Conservation (phyloP, 1,140 invertebrate species). For the Drosophila oshimai region DNA sequence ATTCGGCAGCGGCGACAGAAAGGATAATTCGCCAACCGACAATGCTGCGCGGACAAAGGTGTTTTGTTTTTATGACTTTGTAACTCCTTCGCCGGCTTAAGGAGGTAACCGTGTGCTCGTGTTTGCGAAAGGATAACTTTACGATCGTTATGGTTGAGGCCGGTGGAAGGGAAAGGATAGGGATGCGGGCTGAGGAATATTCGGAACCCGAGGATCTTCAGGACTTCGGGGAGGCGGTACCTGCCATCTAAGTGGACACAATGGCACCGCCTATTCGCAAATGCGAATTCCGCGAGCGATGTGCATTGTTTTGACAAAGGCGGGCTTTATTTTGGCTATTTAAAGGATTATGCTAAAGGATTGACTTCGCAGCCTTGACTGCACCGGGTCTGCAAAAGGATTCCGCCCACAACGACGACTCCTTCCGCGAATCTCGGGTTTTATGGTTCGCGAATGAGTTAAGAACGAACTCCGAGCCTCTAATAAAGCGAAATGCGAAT, state of each 20-base stretch:
- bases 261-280: conserved; percentile 70
- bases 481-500: conserved; percentile 50
- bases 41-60: conserved; percentile 69
- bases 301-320: conserved; percentile 77
- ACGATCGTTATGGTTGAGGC: conserved; percentile 62
- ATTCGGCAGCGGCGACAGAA: conserved; percentile 66
- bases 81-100: conserved; percentile 72
- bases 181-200: not conserved
- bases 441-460: conserved; percentile 62
- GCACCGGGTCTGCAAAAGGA: conserved; percentile 28
- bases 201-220: not conserved
- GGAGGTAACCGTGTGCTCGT: conserved; percentile 39
- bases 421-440: conserved; percentile 61
- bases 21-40: conserved; percentile 77
- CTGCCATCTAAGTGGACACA: conserved; percentile 70
- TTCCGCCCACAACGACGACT: conserved; percentile 55
- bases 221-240: conserved; percentile 50
- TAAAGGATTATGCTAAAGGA: conserved; percentile 82
- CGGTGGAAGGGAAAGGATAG: conserved; percentile 11
- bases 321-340: conserved; percentile 81
- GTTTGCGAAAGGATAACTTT: conserved; percentile 75
- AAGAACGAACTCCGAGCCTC: conserved; percentile 41
- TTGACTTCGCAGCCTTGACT: conserved; percentile 80
- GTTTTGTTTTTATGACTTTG: conserved; percentile 82
- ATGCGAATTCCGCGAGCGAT: conserved; percentile 62